Percentiles rank a stretch among this genome's conserved stretches.
These are phyloP conservation scores for Oenanthe melanoleuca DNA, from an alignment of 2,113 vertebrate genomes.

Conservation along the genomic window DNA sequence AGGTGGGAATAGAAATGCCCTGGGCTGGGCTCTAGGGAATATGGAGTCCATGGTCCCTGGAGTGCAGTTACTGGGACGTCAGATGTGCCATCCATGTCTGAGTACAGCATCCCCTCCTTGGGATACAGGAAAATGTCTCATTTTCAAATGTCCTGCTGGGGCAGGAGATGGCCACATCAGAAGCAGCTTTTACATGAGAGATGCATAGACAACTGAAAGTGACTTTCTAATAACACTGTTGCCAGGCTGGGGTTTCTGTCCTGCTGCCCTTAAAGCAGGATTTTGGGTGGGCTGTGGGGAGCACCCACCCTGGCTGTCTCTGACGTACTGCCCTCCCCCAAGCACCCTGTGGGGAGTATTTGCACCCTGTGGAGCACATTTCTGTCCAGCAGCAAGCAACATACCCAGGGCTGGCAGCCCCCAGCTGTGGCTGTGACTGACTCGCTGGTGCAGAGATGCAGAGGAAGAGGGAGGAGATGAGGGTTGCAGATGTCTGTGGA, in stretches of 20 bases:
- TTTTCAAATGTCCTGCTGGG: background rate
- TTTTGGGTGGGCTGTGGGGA: background rate
- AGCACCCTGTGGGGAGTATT: fast-evolving
- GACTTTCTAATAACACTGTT: background rate
- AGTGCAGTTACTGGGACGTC: background rate
- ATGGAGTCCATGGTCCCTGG: background rate
- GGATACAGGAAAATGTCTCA: background rate
- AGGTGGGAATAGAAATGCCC: background rate
- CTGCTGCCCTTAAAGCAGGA: background rate
- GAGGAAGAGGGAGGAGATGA: background rate
- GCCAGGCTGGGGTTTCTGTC: background rate
- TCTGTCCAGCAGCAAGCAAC: background rate
- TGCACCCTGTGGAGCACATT: background rate
- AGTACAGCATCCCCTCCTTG: background rate
- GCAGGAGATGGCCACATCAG: background rate
- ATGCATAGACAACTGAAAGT: background rate
- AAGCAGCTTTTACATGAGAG: background rate
- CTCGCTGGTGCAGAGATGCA: background rate
- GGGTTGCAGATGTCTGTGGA: background rate
- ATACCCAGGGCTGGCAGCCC: background rate
- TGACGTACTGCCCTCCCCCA: fast-evolving
- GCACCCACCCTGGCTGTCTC: background rate
- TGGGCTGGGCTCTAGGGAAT: background rate
- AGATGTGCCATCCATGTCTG: background rate
- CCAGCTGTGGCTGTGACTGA: background rate